These are phyloP conservation scores for Brachionichthys hirsutus DNA, from an alignment of 2,113 vertebrate genomes.

Conservation along the genomic window DNA sequence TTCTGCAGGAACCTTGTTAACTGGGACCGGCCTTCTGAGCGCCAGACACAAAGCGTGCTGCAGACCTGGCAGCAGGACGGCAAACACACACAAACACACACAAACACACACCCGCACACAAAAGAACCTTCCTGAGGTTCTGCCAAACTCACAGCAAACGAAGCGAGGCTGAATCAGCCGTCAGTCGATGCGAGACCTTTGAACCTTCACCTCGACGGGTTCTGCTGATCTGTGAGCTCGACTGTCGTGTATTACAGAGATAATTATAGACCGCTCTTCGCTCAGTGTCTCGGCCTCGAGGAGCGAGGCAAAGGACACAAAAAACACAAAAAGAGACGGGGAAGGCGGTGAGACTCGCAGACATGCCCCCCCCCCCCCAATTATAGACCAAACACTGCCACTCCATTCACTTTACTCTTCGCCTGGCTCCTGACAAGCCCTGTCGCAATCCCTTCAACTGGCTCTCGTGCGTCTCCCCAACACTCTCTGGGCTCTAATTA, in stretches of 20 bases:
- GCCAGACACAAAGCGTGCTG: conserved; percentile 72
- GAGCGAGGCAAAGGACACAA: conserved; percentile 17
- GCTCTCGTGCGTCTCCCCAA: conserved; percentile 66
- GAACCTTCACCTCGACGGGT: conserved; percentile 12
- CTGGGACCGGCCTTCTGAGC: conserved; percentile 61
- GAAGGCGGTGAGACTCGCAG: conserved; percentile 12
- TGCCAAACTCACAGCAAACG: conserved; percentile 47
- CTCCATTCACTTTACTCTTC: conserved; percentile 52
- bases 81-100: conserved; percentile 31
- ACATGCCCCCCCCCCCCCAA: conserved; percentile 65
- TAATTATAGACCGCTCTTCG: neutral
- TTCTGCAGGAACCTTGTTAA: conserved; percentile 58
- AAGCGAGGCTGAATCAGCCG: conserved; percentile 20
- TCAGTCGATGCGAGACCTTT: conserved; percentile 20
- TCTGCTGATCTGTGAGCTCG: conserved; percentile 11
- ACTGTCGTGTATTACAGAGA: conserved; percentile 5
- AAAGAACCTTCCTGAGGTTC: conserved; percentile 51
- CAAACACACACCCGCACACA: conserved; percentile 34
- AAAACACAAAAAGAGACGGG: conserved; percentile 2
- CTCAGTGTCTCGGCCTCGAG: conserved; percentile 9
- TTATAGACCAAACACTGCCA: conserved; percentile 59
- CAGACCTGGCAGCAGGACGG: conserved; percentile 59
- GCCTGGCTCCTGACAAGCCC: conserved; percentile 68
- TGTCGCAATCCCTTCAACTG: conserved; percentile 70
- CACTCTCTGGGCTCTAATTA: conserved; percentile 80